phyloP scores from a whole-genome alignment of 2,113 vertebrate species.

The Calyptommatus sinebrachiatus region DNA sequence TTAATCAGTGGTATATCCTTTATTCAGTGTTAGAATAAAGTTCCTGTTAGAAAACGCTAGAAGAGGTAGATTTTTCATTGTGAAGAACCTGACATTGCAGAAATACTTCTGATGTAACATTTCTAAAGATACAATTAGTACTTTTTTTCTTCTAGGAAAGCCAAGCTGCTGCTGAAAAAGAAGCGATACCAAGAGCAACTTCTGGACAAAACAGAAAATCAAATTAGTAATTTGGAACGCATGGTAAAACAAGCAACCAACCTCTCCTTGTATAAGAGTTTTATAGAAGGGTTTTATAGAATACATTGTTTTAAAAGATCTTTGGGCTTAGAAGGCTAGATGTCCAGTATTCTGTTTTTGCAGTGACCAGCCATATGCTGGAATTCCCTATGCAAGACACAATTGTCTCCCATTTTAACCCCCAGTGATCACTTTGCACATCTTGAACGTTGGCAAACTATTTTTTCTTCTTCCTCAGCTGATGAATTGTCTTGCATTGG shows the following conservation, averaged over 20 bases:
- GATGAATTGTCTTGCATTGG: neutral
- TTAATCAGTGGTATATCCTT: neutral
- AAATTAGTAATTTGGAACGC: conserved; percentile 88
- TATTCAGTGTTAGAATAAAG: too few species aligned
- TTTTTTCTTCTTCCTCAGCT: neutral
- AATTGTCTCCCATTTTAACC: too few species aligned
- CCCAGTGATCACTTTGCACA: neutral
- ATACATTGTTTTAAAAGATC: too few species aligned
- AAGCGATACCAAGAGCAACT: conserved; percentile 91
- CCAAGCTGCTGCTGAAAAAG: conserved; percentile 90
- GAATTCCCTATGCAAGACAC: too few species aligned
- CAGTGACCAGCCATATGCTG: too few species aligned
- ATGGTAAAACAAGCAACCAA: conserved; percentile 73
- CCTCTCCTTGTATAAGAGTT: too few species aligned
- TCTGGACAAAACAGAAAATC: conserved; percentile 86
- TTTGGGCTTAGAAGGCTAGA: too few species aligned
- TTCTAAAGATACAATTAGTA: neutral
- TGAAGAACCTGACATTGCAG: neutral
- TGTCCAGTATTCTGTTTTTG: too few species aligned
- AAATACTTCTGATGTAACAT: too few species aligned
- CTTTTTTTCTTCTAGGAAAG: conserved; percentile 72
- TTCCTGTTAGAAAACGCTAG: neutral
- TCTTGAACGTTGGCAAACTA: neutral
- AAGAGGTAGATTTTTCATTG: neutral
- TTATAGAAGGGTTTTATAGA: neutral